Evolutionary conservation across 2,113 vertebrate genomes (phyloP).

Genomic region (Prolemur simus): DNA sequence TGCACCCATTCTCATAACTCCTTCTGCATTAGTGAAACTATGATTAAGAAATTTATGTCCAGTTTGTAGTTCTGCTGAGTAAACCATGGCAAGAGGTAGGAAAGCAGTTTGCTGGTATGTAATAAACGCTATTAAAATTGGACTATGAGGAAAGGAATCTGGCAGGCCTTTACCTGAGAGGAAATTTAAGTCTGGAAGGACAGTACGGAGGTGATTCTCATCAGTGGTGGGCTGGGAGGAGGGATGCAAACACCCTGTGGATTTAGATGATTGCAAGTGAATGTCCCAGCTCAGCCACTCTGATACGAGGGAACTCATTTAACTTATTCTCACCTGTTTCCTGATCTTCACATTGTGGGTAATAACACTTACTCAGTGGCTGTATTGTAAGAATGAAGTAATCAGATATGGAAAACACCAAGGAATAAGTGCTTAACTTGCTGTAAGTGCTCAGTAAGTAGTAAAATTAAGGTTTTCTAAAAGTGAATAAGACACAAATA

Average conservation of each 20-base stretch:
- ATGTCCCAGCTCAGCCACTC: neutral
- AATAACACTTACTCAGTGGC: neutral
- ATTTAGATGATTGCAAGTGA: neutral
- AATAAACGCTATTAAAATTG: neutral
- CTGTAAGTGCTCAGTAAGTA: neutral
- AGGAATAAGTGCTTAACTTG: neutral
- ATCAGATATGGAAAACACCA: neutral
- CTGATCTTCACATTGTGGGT: neutral
- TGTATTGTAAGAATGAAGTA: neutral
- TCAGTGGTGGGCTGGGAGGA: neutral
- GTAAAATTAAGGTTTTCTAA: constrained; percentile 1
- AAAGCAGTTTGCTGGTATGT: neutral
- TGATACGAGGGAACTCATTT: neutral
- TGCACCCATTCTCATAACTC: neutral
- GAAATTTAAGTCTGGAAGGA: neutral
- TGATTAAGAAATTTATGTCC: neutral
- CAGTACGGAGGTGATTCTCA: neutral
- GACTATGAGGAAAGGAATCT: neutral
- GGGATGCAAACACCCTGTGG: neutral
- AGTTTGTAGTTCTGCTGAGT: neutral
- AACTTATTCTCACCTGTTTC: neutral
- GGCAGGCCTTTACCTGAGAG: neutral
- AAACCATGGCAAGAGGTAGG: neutral
- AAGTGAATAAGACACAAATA: neutral
- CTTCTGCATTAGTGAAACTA: neutral